Base-by-base conservation (phyloP, 2,888 invertebrate genomes). In the Busseola fusca region DNA sequence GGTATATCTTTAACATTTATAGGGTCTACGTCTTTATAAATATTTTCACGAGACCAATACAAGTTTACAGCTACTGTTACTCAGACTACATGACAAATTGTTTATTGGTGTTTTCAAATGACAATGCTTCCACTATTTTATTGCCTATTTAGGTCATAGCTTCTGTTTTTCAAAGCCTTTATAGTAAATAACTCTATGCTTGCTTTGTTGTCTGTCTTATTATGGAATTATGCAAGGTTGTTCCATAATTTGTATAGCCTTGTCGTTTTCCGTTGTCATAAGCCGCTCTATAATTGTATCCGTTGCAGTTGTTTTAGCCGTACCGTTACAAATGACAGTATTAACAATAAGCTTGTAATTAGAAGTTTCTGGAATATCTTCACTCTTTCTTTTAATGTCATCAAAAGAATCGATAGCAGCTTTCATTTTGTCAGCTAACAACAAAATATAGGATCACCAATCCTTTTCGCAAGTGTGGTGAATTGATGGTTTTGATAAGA, bases 41-140 rank as follows among this genome's bases (percentile, higher is more conserved):
- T 21, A 12, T 45, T 54, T 66, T 37, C 18, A 56, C 21, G 6
- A 34, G 2, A 45, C 25, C 34, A 5, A 74, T 74, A 74, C 68
- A 68, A 45, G 0, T 64, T 69, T 79, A 72, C 56, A 37, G 48
- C 48, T 9, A 42, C 58, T 30, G 56, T 71, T 72, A 76, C 37
- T 70, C 54, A 60, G 25, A n/a, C 50, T 59, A 64, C 60, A 66
- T 70, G 70, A 72, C 67, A 70, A 72, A 72, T 72, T 37, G 57
- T 66, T 72, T 57, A 79, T 59, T 67, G 74, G 52, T 40, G 54
- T 70, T 70, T 50, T 42, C 30, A 67, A 63, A 69, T 64, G 30
- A 64, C 68, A 66, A 69, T 64, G 50, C 21, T n/a, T 59, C 10
- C 30, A 58, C 25, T 10, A 57, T 52, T 63, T 64, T 64, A 74